These are phyloP conservation scores for Athalia cordata DNA, from an alignment of 2,888 invertebrate genomes.

Conservation along the genomic window DNA sequence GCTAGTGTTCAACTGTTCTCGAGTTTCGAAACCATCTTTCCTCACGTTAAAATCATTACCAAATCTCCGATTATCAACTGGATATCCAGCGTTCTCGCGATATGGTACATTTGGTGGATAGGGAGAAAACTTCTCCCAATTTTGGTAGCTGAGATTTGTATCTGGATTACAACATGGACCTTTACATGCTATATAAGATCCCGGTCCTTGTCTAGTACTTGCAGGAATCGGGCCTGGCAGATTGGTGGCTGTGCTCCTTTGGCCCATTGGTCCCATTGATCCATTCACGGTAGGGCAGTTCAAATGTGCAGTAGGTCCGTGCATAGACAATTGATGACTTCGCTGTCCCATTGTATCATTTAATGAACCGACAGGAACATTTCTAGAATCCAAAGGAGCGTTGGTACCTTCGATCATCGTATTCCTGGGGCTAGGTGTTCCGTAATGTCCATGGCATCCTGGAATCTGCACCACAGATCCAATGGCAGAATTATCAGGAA, in stretches of 20 bases:
- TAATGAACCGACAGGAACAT: conserved; percentile 52
- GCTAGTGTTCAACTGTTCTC: conserved; percentile 53
- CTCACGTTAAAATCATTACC: conserved; percentile 51
- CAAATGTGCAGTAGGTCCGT: conserved; percentile 57
- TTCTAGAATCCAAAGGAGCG: conserved; percentile 57
- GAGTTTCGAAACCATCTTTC: conserved; percentile 49
- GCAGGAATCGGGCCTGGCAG: conserved; percentile 41
- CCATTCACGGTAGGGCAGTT: conserved; percentile 53
- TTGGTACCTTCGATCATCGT: conserved; percentile 60
- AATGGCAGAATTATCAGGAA: conserved; percentile 53
- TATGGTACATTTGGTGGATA: conserved; percentile 62
- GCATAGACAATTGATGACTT: conserved; percentile 60
- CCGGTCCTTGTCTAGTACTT: conserved; percentile 55
- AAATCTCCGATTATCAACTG: conserved; percentile 61
- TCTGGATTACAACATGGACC: conserved; percentile 67
- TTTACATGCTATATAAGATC: conserved; percentile 62
- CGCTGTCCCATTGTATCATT: conserved; percentile 62
- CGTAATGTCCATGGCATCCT: conserved; percentile 63
- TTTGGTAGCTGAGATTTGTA: conserved; percentile 61
- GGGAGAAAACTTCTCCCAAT: conserved; percentile 64
- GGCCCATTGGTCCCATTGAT: conserved; percentile 52
- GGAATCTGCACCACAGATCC: conserved; percentile 64
- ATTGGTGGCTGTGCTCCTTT: conserved; percentile 50
- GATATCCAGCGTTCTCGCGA: conserved; percentile 62
- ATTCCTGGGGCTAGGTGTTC: conserved; percentile 57